Percentiles rank a stretch among this genome's conserved stretches.
Conservation (phyloP, 2,113 vertebrate genomes). For the Cynocephalus volans region DNA sequence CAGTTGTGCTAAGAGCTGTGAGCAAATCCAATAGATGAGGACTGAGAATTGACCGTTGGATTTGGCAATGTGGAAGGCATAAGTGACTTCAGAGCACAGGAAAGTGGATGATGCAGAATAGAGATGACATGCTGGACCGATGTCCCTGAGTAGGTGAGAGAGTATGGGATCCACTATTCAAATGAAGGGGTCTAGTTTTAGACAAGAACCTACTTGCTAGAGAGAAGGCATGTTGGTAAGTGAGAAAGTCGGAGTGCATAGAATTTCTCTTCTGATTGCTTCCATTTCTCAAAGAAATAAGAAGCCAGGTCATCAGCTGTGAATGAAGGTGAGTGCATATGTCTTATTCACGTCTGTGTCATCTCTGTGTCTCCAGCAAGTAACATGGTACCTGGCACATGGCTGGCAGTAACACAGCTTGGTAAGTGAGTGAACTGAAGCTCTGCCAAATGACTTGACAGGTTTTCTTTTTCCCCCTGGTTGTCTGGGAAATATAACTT, state of each 20-base stretch:
- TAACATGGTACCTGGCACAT: not conserved
- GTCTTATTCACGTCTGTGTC: not conserved
- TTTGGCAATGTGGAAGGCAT: not conserved
- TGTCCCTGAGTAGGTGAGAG: not conserved
- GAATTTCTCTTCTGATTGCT: not conserved
- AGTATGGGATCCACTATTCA: not conserved
- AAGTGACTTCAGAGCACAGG: not conserved
- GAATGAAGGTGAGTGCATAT: not conserved
- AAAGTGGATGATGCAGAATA: not conserved
- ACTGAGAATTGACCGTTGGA: not conserved
- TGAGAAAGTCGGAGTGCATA: no score
- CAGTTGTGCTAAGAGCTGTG: not conserved
- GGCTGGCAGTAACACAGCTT: not conserved
- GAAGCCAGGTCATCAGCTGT: not conserved
- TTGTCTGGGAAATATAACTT: not conserved
- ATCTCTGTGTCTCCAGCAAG: not conserved
- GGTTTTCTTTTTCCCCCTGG: not conserved
- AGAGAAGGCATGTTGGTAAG: not conserved
- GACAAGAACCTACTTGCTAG: not conserved
- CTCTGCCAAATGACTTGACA: not conserved
- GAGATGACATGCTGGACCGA: not conserved
- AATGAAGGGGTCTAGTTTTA: not conserved
- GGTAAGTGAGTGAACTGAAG: not conserved
- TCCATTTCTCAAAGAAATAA: slow-evolving; percentile 9
- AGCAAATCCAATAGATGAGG: not conserved